Conservation (phyloP, 2,797 vertebrate species). For the Sebastes minor region DNA sequence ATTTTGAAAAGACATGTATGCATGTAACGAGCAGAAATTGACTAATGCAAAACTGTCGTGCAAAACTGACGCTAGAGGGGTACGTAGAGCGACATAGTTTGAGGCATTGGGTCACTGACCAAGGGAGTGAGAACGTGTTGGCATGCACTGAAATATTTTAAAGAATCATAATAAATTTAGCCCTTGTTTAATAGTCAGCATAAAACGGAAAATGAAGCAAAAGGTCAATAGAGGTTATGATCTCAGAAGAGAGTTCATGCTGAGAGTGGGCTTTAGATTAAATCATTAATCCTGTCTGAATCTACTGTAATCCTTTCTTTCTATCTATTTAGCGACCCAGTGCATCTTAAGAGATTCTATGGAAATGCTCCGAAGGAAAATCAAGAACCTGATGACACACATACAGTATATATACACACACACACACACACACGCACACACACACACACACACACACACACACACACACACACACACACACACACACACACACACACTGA, state of each 20-base stretch:
- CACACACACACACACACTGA: neutral
- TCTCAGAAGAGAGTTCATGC: neutral
- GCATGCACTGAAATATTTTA: neutral
- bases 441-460: too few relatives aligned
- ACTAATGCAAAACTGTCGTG: neutral
- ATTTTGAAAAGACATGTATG: neutral
- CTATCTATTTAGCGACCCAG: neutral
- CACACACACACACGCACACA: neutral
- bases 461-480: neutral
- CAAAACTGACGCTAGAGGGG: neutral
- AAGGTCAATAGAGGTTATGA: neutral
- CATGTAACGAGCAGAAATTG: neutral
- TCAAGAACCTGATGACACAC: neutral
- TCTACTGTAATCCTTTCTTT: conserved; percentile 31
- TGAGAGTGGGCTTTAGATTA: conserved; percentile 20
- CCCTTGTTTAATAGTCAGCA: neutral
- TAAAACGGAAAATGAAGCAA: neutral
- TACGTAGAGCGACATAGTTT: neutral
- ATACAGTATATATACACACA: neutral
- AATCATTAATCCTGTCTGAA: conserved; percentile 37
- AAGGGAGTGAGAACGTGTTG: neutral
- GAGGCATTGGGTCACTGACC: neutral
- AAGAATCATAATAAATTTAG: neutral
- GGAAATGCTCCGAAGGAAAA: neutral
- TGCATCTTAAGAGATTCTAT: neutral